Base-by-base conservation (phyloP, 2,888 invertebrate genomes). In the Erebia aethiops region DNA sequence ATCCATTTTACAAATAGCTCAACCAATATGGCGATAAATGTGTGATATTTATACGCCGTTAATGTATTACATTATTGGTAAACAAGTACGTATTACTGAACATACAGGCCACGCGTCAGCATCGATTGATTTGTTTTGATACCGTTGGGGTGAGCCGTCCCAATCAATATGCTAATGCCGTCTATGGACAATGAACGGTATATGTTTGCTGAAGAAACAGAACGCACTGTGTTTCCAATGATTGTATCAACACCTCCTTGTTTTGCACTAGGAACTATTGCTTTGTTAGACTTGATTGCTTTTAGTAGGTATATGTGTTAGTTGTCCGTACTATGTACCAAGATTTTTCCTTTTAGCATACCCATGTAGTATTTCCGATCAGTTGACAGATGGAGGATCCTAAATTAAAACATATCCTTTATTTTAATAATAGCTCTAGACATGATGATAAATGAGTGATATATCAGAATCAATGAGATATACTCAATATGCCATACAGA, bases 81-180 rank as follows among this genome's bases (percentile, higher is more conserved):
- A 58, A 58, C 35, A 57, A 57, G 18, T 14, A 7, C 41, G 52
- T 43, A 62, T 66, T 66, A 65, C 69, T 69, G 67, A 61, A 61
- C 56, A 57, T 26, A 69, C 69, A 51, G 35, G 54, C 11, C 56
- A 7, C 26, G 5, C 26, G 56, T 57, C 66, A 51, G 60, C 35
- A 64, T 58, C 69, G 69, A 73, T 69, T 73, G 71, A 73, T 73
- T 62, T 73, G 73, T 73, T 73, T 67, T 71, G 73, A 73, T 71
- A 73, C 54, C 56, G 49, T 43, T 8, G 56, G 26, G 70, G 66
- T 58, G 62, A 70, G 67, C 69, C 35, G 68, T 69, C 71, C 70
- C 73, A 75, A 75, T 75, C 70, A 75, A 74, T 75, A 75, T 75
- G 75, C 65, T 75, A 75, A 75, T 75, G 70, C 14, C 14, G 18